Conservation (phyloP, 2,888 invertebrate genomes). For the Timandra comae region DNA sequence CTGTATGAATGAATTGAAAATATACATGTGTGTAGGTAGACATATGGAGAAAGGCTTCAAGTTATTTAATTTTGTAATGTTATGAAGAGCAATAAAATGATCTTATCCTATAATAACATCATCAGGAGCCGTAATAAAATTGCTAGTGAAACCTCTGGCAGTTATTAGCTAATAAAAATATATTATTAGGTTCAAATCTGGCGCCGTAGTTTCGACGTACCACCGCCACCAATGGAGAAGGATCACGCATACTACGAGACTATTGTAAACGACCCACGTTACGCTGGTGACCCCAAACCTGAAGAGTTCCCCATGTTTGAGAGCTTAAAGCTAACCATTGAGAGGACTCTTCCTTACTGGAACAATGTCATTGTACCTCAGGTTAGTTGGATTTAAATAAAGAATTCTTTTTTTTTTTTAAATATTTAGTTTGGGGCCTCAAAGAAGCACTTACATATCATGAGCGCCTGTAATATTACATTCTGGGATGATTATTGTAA, state of each 20-base stretch:
- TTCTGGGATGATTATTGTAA: too few relatives aligned
- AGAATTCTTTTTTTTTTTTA: too few relatives aligned
- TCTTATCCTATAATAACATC: too few relatives aligned
- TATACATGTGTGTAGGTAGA: not conserved
- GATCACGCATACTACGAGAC: slow-evolving; percentile 84
- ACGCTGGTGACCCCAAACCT: slow-evolving; percentile 82
- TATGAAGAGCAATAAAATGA: too few relatives aligned
- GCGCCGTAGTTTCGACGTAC: slow-evolving; percentile 89
- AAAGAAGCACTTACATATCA: not conserved
- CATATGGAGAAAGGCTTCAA: not conserved
- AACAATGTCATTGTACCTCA: slow-evolving; percentile 87
- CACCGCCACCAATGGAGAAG: slow-evolving; percentile 88
- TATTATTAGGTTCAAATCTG: slow-evolving; percentile 84
- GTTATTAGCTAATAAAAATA: too few relatives aligned
- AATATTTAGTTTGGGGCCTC: not conserved
- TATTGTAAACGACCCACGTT: slow-evolving; percentile 86
- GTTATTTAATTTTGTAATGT: slow-evolving; percentile 3
- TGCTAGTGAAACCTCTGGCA: too few relatives aligned
- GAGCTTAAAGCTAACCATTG: slow-evolving; percentile 88
- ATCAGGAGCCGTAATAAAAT: too few relatives aligned
- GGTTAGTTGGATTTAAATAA: slow-evolving; percentile 37
- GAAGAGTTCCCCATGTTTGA: slow-evolving; percentile 89
- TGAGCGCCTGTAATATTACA: not conserved
- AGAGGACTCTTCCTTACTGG: slow-evolving; percentile 91
- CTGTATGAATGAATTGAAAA: not conserved